Conservation (phyloP, 2,888 invertebrate genomes). For the Hydrotaea cyrtoneurina region DNA sequence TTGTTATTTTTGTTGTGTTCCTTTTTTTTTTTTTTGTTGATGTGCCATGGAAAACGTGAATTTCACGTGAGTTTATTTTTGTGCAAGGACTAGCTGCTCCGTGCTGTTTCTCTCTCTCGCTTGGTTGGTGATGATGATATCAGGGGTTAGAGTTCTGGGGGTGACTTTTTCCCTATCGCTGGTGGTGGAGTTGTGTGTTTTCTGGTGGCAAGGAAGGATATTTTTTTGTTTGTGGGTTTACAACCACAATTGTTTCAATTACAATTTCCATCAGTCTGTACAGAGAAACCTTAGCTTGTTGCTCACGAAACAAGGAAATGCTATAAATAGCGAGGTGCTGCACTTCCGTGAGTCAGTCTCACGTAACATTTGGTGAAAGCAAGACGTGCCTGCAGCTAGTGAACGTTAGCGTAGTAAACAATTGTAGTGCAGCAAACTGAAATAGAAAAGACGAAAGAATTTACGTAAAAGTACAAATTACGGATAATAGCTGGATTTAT, state of each 20-base stretch:
- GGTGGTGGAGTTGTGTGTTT: not conserved
- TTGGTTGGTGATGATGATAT: conserved; percentile 1
- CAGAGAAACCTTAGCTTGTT: conserved; percentile 39
- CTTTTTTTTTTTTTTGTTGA: conserved; percentile 44
- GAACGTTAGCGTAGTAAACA: conserved; percentile 18
- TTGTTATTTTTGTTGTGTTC: conserved; percentile 27
- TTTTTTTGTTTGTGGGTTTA: conserved; percentile 49
- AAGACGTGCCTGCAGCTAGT: conserved; percentile 35
- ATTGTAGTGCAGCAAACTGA: conserved; percentile 23
- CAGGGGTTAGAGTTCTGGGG: conserved; percentile 36
- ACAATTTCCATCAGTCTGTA: conserved; percentile 54
- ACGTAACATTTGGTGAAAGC: conserved; percentile 37
- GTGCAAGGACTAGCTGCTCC: conserved; percentile 5
- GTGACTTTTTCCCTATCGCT: conserved; percentile 30
- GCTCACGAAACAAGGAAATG: conserved; percentile 38
- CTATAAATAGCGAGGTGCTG: conserved; percentile 57
- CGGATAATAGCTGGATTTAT: conserved; percentile 15
- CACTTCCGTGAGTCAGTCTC: conserved; percentile 53
- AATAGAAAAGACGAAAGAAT: conserved; percentile 45
- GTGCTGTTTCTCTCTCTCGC: not conserved
- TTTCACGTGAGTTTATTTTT: conserved; percentile 60
- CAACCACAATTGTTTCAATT: conserved; percentile 67
- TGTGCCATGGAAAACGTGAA: conserved; percentile 56
- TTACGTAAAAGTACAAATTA: conserved; percentile 62
- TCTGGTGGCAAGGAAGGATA: not conserved